Conservation (phyloP, 1,140 invertebrate species). For the Harpegnathos saltator region DNA sequence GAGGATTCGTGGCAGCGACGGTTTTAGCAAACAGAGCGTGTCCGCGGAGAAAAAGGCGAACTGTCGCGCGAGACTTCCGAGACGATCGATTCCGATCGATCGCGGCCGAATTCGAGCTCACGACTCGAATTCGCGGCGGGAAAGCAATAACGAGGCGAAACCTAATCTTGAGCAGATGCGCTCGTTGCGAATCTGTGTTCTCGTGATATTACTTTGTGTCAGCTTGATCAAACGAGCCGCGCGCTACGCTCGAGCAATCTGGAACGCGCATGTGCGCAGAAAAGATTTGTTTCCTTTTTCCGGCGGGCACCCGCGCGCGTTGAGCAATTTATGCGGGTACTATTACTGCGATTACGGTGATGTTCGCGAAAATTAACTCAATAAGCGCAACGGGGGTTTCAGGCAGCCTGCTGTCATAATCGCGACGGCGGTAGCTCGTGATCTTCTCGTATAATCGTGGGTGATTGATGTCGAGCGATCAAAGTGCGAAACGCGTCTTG, state of each 20-base stretch:
- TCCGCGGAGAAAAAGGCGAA: background rate
- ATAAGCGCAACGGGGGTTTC: constrained; percentile 29
- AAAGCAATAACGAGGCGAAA: constrained; percentile 13
- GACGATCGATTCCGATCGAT: background rate
- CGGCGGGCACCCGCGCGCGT: no score
- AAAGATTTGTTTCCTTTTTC: no score
- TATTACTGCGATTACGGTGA: no score
- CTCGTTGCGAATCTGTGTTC: constrained; percentile 1
- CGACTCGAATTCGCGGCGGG: no score
- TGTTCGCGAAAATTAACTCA: constrained; percentile 21
- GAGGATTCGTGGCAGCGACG: constrained; percentile 4
- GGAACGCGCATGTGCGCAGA: constrained; percentile 6
- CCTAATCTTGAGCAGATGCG: background rate
- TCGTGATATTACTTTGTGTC: constrained; percentile 20
- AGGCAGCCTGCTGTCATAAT: constrained; percentile 23
- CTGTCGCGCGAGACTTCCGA: constrained; percentile 3
- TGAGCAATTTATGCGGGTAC: no score
- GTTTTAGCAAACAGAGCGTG: constrained; percentile 18
- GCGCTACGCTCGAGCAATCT: background rate
- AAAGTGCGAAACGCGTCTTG: background rate
- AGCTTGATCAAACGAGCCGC: constrained; percentile 1
- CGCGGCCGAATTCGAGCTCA: no score
- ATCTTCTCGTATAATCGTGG: constrained; percentile 25
- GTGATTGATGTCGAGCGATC: background rate
- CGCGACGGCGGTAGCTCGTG: background rate